phyloP scores from a whole-genome alignment of 2,888 invertebrate species.

The Ceriagrion tenellum region DNA sequence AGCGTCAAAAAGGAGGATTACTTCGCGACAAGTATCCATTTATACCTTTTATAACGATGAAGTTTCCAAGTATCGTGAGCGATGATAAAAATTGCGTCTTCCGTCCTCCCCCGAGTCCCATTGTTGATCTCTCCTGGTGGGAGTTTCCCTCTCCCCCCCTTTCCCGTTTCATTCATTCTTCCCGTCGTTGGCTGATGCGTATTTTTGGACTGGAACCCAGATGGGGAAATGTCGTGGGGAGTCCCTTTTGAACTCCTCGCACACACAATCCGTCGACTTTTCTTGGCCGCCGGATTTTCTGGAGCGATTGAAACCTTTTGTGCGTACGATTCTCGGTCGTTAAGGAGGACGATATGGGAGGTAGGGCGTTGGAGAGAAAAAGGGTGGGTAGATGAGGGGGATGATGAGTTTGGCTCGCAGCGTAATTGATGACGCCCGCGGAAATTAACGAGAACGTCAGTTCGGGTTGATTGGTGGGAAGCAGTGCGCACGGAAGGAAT shows the following conservation, averaged over 20 bases:
- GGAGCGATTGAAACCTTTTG: conserved; percentile 35
- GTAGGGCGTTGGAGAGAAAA: not conserved
- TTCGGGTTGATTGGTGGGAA: not conserved
- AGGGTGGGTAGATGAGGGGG: not conserved
- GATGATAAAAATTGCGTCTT: conserved; percentile 28
- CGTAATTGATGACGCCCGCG: not conserved
- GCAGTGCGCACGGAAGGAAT: not conserved
- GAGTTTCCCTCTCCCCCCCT: not conserved
- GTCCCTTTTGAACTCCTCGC: not conserved
- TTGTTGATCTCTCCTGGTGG: not conserved
- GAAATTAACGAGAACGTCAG: not conserved
- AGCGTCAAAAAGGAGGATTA: not conserved
- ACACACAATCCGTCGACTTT: not conserved
- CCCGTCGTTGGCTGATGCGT: not conserved
- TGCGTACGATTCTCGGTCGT: not conserved
- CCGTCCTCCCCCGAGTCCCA: not conserved
- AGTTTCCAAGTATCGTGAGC: not conserved
- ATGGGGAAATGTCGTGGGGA: not conserved
- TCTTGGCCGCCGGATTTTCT: conserved; percentile 1
- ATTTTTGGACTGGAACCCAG: not conserved
- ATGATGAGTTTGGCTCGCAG: not conserved
- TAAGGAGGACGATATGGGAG: not conserved
- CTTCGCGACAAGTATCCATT: not conserved
- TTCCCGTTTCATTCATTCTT: not conserved
- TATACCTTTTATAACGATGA: not conserved